phyloP scores from a whole-genome alignment of 2,113 vertebrate species.

The Lamprotornis superbus region DNA sequence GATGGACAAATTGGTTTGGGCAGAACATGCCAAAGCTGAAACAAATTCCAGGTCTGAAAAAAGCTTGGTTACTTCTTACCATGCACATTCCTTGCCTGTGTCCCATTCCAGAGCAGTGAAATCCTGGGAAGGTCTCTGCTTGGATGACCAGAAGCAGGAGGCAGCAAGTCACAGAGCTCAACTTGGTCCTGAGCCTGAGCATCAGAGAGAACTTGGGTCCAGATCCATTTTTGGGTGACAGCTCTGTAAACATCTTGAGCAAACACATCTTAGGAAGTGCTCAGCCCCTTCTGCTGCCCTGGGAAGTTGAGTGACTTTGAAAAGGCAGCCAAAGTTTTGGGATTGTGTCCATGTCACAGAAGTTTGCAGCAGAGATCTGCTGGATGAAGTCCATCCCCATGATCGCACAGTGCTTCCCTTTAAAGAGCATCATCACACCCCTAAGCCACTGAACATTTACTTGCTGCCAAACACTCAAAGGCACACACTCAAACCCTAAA shows the following conservation, averaged over 20 bases:
- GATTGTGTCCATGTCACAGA: neutral
- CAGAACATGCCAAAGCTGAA: neutral
- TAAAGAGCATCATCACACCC: neutral
- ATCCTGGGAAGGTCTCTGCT: fast-evolving
- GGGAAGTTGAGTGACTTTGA: neutral
- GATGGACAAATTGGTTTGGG: neutral
- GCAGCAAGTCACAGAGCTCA: neutral
- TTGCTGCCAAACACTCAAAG: neutral
- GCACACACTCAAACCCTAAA: neutral
- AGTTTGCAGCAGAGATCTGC: neutral
- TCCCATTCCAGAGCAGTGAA: neutral
- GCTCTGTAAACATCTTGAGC: neutral
- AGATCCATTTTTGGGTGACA: neutral
- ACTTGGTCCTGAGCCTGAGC: neutral
- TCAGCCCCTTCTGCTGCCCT: neutral
- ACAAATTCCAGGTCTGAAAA: neutral
- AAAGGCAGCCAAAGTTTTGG: neutral
- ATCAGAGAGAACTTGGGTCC: neutral
- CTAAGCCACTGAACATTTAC: neutral
- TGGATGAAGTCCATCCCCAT: neutral
- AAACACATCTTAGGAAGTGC: neutral
- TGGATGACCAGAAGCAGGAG: neutral
- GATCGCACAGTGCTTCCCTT: neutral
- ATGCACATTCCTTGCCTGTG: neutral
- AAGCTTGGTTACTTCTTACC: neutral